phyloP scores from a whole-genome alignment of 2,888 invertebrate species.

The Harpagoxenus sublaevis region DNA sequence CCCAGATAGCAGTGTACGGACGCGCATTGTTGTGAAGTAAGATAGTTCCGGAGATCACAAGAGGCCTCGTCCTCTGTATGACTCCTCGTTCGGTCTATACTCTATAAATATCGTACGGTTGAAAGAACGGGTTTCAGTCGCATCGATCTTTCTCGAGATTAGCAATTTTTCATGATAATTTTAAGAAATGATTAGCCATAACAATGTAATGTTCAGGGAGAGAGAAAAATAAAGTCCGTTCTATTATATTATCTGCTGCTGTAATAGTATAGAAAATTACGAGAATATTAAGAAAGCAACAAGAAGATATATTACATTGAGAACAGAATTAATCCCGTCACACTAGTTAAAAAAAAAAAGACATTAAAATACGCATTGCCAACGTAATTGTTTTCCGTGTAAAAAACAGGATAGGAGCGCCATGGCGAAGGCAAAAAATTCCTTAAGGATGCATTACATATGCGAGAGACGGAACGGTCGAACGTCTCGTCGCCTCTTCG shows the following conservation, averaged over 20 bases:
- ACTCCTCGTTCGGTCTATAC: not conserved
- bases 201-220: not conserved
- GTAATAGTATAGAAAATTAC: not conserved
- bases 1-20: not conserved
- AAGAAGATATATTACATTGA: not conserved
- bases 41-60: slow-evolving; percentile 11
- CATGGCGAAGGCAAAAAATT: slow-evolving; percentile 4
- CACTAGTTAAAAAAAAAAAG: slow-evolving; percentile 1
- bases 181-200: not conserved
- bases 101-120: slow-evolving; percentile 10
- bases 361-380: not conserved
- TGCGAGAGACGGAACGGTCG: slow-evolving; percentile 72
- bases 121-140: not conserved
- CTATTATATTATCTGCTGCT: not conserved
- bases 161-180: slow-evolving; percentile 14
- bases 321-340: not conserved
- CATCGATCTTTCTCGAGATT: not conserved
- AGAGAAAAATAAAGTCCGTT: not conserved
- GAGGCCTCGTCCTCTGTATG: not conserved
- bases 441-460: slow-evolving; percentile 67
- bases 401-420: not conserved
- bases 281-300: not conserved
- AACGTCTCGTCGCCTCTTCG: slow-evolving; percentile 61
- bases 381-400: slow-evolving; percentile 14
- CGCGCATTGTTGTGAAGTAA: not conserved